Percentiles rank a stretch among this genome's conserved stretches.
These are phyloP conservation scores for Pachypeltis micranthus DNA, from an alignment of 1,140 invertebrate genomes.

Conservation along the genomic window DNA sequence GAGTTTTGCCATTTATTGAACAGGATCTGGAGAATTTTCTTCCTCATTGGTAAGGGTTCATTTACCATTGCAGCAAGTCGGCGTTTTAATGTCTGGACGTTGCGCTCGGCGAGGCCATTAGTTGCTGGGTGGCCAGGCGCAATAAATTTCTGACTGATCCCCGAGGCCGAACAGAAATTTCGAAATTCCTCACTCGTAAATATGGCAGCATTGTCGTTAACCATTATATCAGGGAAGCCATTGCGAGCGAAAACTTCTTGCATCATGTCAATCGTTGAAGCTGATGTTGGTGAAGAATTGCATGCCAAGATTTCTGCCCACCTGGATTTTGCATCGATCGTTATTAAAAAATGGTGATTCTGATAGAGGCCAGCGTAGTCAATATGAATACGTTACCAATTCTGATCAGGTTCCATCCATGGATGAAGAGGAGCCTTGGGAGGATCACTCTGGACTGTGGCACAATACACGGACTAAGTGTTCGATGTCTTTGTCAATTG, in stretches of 20 bases:
- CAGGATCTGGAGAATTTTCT: neutral
- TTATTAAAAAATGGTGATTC: constrained; percentile 33
- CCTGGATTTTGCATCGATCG: constrained; percentile 33
- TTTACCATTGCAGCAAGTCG: constrained; percentile 5
- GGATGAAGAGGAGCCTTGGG: constrained; percentile 17
- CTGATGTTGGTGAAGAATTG: neutral
- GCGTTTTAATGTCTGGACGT: constrained; percentile 18
- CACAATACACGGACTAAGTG: constrained; percentile 20
- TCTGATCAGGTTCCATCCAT: constrained; percentile 19
- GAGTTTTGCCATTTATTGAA: neutral
- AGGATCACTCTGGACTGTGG: constrained; percentile 23
- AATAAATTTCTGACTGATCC: constrained; percentile 27
- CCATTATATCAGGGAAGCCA: neutral
- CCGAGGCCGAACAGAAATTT: constrained; percentile 27
- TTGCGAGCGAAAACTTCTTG: neutral
- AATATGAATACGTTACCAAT: constrained; percentile 27
- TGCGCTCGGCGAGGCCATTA: constrained; percentile 20
- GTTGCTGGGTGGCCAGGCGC: constrained; percentile 31
- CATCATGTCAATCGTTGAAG: constrained; percentile 12
- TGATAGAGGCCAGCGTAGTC: constrained; percentile 29
- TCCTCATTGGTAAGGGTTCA: neutral
- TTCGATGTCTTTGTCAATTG: constrained; percentile 26
- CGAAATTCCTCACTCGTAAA: constrained; percentile 34
- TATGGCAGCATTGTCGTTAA: constrained; percentile 10
- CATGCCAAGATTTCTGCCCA: constrained; percentile 25